Conservation (phyloP, 2,888 invertebrate species). For the Acrobasis consociella region DNA sequence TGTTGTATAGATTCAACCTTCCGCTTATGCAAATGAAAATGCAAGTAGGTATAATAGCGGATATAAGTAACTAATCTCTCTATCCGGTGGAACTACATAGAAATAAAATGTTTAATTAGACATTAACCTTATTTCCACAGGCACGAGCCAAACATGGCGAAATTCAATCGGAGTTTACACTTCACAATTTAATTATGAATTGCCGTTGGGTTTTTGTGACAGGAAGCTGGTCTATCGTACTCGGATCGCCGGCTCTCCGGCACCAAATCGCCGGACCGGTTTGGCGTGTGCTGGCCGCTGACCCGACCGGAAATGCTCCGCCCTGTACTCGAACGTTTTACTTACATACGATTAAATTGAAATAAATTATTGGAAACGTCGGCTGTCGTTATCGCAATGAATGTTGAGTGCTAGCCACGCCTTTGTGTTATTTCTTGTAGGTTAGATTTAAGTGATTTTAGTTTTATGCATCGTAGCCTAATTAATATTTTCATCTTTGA, state of each 20-base stretch:
- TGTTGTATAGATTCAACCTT: no score
- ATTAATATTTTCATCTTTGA: no score
- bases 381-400: slow-evolving; percentile 6
- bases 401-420: slow-evolving; percentile 16
- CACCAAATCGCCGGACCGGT: slow-evolving; percentile 37
- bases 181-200: not conserved
- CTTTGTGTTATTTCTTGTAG: not conserved
- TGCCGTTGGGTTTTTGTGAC: slow-evolving; percentile 28
- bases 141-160: slow-evolving; percentile 2
- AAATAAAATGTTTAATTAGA: no score
- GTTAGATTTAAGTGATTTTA: not conserved
- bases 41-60: no score
- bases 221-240: slow-evolving; percentile 37
- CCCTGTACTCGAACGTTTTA: slow-evolving; percentile 18
- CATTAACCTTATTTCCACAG: no score
- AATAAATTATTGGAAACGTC: slow-evolving; percentile 20
- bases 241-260: slow-evolving; percentile 30
- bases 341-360: slow-evolving; percentile 23
- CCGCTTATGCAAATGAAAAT: no score
- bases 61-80: no score
- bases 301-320: slow-evolving; percentile 23
- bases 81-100: no score
- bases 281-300: slow-evolving; percentile 36
- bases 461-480: no score
- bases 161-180: slow-evolving; percentile 2